phyloP scores from a whole-genome alignment of 1,140 invertebrate genomes.

The Drosophila eugracilis region DNA sequence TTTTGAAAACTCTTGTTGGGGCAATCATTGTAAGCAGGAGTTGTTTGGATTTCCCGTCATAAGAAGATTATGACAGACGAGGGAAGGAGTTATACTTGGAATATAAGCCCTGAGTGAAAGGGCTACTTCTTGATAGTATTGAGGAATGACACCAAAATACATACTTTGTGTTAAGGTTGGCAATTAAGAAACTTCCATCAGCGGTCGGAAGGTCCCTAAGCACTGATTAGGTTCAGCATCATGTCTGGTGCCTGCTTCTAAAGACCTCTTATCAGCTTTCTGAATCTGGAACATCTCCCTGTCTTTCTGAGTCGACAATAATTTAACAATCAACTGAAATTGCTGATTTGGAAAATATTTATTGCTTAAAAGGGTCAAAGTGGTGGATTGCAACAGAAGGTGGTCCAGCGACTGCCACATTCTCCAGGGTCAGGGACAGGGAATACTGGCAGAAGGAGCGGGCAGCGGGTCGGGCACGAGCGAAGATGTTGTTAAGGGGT shows the following conservation, averaged over 20 bases:
- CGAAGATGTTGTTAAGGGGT: conserved; percentile 54
- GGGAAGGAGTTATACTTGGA: no score
- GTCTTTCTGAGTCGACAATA: background rate
- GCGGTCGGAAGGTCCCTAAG: no score
- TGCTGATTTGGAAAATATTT: background rate
- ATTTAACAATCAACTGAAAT: background rate
- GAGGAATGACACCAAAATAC: background rate
- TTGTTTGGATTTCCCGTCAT: conserved; percentile 11
- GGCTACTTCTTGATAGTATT: background rate
- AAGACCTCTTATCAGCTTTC: no score
- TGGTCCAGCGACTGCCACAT: conserved; percentile 37
- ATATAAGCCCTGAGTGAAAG: no score
- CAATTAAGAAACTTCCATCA: no score
- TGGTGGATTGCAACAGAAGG: conserved; percentile 49
- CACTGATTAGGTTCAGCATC: no score
- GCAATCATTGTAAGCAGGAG: conserved; percentile 33
- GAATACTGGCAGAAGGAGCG: conserved; percentile 15
- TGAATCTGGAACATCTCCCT: no score
- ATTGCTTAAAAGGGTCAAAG: conserved; percentile 22
- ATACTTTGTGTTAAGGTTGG: no score
- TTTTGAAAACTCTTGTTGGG: conserved; percentile 44
- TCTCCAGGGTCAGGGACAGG: conserved; percentile 26
- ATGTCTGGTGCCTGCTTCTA: no score
- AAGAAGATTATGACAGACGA: no score
- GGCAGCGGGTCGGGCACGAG: conserved; percentile 3